Evolutionary conservation across 2,113 vertebrate species (phyloP).

Genomic region (Gobio gobio): DNA sequence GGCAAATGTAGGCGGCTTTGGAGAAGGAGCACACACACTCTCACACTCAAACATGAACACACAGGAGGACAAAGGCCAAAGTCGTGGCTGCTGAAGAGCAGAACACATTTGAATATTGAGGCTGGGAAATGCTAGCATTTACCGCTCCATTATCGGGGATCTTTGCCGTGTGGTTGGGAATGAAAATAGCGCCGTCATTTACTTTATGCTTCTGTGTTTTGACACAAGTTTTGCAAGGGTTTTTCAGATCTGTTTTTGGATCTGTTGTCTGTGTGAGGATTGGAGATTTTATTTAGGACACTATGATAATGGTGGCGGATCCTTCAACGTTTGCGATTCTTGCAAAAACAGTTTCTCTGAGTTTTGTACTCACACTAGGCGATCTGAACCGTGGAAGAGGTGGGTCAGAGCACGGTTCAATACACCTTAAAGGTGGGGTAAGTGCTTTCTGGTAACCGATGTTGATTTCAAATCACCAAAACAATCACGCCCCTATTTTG

Average conservation of each 20-base stretch:
- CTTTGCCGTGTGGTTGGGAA: not conserved
- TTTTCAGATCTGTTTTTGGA: not conserved
- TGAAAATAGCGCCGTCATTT: conserved; percentile 3
- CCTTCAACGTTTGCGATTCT: not conserved
- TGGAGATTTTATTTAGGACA: not conserved
- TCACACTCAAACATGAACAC: conserved; percentile 39
- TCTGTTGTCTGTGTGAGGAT: not conserved
- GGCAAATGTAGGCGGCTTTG: conserved; percentile 62
- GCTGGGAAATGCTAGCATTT: conserved; percentile 15
- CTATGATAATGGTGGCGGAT: not conserved
- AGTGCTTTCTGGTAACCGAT: too few relatives aligned
- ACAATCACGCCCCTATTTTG: too few relatives aligned
- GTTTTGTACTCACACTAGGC: too few relatives aligned
- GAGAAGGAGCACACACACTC: conserved; percentile 13
- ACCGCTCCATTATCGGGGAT: conserved; percentile 28
- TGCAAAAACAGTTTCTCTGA: too few relatives aligned
- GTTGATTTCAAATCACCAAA: too few relatives aligned
- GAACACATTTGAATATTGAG: conserved; percentile 37
- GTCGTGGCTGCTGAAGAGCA: conserved; percentile 51
- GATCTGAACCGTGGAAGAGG: too few relatives aligned
- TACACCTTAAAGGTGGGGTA: too few relatives aligned
- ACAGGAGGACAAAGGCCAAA: conserved; percentile 44
- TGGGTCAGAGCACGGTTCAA: too few relatives aligned
- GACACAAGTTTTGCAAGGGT: not conserved
- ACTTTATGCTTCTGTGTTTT: conserved; percentile 26